Base-by-base conservation (phyloP, 2,113 vertebrate genomes). In the Athene noctua region DNA sequence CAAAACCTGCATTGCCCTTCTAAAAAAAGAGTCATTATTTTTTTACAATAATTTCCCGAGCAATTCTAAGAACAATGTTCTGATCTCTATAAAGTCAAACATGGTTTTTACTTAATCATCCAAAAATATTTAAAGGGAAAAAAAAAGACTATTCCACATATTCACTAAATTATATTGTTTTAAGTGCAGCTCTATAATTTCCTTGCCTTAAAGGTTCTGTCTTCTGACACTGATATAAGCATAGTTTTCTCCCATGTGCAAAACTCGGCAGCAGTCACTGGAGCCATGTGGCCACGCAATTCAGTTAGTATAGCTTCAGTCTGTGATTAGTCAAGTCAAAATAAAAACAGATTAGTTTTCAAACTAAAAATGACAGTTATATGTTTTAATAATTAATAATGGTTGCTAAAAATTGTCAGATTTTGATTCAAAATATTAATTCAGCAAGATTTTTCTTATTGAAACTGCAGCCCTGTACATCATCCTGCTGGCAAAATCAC, bases 161-260 rank as follows among this genome's bases (percentile, higher is more conserved):
- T 62, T 61, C 27, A 73, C 10, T 42, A 78, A 34, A 72, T 38
- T 19, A 11, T 36, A 10, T 19, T 6, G 59, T 82, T 70, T 29
- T 1, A 88, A 73, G 23, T 78, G 20, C 15, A 83, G 15, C 7
- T 79, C 17, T 59, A 73, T 9, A 84, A 34, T 58, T 81, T 86
- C 94, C 98, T 97, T 98, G 97, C 99, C 99, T 97, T 98, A 96
- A 98, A 98, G 79, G 98, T 99, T 89, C 99, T 98, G 94, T 99
- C 99, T 94, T 99, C 98, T 91, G 99, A 99, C 34, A 98, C 97
- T 4, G 99, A 99, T 94, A 99, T 40, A 15, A 99, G 80, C 57
- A 98, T 67, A 34, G 96, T 95, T 86, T 96, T 79, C 74, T 98
- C 94, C 99, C 98, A 98, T 1, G 98, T 93, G 84, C 98, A 99